A percentile compares a stretch with the other conserved stretches of the same genome.
These are phyloP conservation scores for Pholis gunnellus DNA, from an alignment of 2,113 vertebrate species.

Conservation along the genomic window DNA sequence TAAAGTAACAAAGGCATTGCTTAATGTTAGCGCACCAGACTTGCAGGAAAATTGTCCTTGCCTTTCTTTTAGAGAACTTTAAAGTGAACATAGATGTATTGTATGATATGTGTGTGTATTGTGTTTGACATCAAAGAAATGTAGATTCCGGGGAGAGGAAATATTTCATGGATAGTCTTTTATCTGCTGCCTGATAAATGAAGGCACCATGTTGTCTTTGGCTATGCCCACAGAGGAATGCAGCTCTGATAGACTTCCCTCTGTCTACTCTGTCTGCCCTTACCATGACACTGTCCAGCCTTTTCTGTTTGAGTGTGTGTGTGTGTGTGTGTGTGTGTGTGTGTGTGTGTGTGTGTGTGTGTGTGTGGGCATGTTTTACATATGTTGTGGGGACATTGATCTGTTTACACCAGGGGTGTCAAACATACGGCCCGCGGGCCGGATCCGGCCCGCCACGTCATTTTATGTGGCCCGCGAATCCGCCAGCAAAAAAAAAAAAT, in stretches of 20 bases:
- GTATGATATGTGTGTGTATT: neutral
- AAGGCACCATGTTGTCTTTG: conserved; percentile 46
- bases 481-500: too few relatives aligned
- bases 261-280: conserved; percentile 32
- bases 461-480: too few relatives aligned
- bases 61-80: neutral
- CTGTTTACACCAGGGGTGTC: too few relatives aligned
- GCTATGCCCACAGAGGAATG: conserved; percentile 49
- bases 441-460: too few relatives aligned
- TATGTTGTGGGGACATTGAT: neutral
- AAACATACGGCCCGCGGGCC: too few relatives aligned
- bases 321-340: neutral
- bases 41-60: neutral
- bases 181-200: neutral
- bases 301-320: conserved; percentile 4
- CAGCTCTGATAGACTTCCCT: conserved; percentile 31
- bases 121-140: neutral
- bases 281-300: conserved; percentile 33
- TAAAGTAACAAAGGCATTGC: neutral
- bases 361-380: neutral
- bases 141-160: neutral
- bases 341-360: neutral
- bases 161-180: neutral
- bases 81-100: neutral
- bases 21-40: neutral